A percentile compares a stretch with the other conserved stretches of the same genome.
phyloP scores from a whole-genome alignment of 2,888 invertebrate species.

The Cataglyphis rosenhaueri region DNA sequence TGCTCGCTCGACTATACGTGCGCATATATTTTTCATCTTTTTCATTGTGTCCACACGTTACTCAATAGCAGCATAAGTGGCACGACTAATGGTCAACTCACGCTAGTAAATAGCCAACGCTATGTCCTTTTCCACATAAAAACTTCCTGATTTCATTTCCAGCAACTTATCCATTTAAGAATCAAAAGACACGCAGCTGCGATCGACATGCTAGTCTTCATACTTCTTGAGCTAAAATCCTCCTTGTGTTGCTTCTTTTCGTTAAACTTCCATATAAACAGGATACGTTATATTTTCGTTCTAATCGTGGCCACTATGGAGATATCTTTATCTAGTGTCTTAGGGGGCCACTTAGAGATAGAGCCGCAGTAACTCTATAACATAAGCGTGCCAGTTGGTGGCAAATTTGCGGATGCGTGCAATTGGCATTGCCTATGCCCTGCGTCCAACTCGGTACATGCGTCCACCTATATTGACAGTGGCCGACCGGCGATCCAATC shows the following conservation, averaged over 20 bases:
- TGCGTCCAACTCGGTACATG: constrained; percentile 62
- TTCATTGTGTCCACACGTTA: constrained; percentile 19
- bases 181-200: not conserved
- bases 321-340: constrained; percentile 72
- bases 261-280: not conserved
- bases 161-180: not conserved
- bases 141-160: constrained; percentile 1
- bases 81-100: constrained; percentile 37
- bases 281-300: not conserved
- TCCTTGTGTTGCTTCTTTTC: not conserved
- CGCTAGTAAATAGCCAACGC: constrained; percentile 34
- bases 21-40: constrained; percentile 44
- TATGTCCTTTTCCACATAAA: constrained; percentile 16
- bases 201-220: not conserved
- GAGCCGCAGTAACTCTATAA: constrained; percentile 80
- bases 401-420: constrained; percentile 85
- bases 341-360: constrained; percentile 70
- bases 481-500: constrained; percentile 75
- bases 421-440: constrained; percentile 82
- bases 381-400: constrained; percentile 83
- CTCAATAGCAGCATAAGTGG: constrained; percentile 28
- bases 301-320: constrained; percentile 44
- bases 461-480: constrained; percentile 69
- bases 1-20: constrained; percentile 37
- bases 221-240: not conserved